phyloP scores from a whole-genome alignment of 2,797 vertebrate species.

The Acipenser ruthenus region DNA sequence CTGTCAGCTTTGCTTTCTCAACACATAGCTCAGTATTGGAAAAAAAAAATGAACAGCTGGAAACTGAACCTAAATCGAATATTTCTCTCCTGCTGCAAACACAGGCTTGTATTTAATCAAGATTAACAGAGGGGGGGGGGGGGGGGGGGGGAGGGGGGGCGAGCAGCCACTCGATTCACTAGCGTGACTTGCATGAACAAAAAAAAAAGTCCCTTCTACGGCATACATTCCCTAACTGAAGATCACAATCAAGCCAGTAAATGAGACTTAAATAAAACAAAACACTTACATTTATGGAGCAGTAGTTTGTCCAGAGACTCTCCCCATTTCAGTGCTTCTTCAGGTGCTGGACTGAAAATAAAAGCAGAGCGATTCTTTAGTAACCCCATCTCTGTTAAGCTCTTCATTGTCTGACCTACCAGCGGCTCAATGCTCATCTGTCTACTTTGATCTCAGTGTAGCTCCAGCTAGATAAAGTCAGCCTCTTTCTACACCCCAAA shows the following conservation, averaged over 20 bases:
- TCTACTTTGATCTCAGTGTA: constrained; percentile 3
- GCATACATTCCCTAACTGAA: too few relatives aligned
- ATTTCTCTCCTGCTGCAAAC: neutral
- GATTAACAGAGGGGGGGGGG: neutral
- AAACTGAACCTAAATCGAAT: neutral
- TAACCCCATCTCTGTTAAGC: constrained; percentile 73
- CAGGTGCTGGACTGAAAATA: constrained; percentile 76
- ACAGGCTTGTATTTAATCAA: neutral
- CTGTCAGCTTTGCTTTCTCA: neutral
- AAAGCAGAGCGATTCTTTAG: constrained; percentile 68
- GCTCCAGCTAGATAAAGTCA: constrained; percentile 12
- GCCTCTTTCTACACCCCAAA: constrained; percentile 10
- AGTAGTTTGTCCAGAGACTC: constrained; percentile 93
- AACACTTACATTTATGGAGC: constrained; percentile 85
- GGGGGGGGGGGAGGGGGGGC: too few relatives aligned
- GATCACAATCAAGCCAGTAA: too few relatives aligned
- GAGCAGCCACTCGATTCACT: constrained; percentile 7
- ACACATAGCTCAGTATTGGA: constrained; percentile 13
- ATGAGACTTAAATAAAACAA: neutral
- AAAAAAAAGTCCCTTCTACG: too few relatives aligned
- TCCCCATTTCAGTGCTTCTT: constrained; percentile 92
- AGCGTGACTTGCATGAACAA: too few relatives aligned
- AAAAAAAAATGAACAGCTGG: constrained; percentile 11
- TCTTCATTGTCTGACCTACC: constrained; percentile 77
- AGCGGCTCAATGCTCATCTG: constrained; percentile 36